These are phyloP conservation scores for Microctenopoma lineatum DNA, from an alignment of 2,797 vertebrate genomes.

Conservation along the genomic window DNA sequence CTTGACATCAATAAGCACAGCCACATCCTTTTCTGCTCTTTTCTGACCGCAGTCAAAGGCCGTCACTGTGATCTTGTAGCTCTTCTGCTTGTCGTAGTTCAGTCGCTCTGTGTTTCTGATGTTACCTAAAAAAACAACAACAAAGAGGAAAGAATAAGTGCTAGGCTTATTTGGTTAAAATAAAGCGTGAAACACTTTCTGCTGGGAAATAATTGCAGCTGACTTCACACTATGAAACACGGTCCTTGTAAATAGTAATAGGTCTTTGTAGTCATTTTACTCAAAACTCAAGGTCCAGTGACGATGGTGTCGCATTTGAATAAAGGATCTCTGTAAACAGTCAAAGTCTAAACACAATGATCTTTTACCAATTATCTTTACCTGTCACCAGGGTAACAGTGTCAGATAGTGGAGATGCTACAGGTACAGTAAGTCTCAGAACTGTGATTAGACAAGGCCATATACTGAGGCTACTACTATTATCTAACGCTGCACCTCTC, in stretches of 20 bases:
- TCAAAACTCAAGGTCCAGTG: constrained; percentile 28
- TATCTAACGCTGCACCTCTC: background rate
- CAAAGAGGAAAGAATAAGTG: constrained; percentile 30
- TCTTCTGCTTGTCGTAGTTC: constrained; percentile 91
- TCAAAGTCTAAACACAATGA: constrained; percentile 27
- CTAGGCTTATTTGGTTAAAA: constrained; percentile 23
- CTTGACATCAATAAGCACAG: constrained; percentile 92
- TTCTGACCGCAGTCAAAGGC: constrained; percentile 98
- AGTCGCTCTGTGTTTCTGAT: constrained; percentile 96
- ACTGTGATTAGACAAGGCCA: background rate
- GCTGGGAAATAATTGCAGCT: constrained; percentile 39
- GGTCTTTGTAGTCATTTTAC: constrained; percentile 28
- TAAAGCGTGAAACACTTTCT: constrained; percentile 27
- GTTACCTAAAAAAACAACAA: constrained; percentile 85
- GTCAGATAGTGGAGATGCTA: constrained; percentile 4
- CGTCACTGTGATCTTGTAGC: constrained; percentile 94
- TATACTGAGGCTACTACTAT: background rate
- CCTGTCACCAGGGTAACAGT: constrained; percentile 32
- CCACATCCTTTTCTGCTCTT: constrained; percentile 88
- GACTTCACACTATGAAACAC: constrained; percentile 30
- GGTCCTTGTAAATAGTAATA: constrained; percentile 11
- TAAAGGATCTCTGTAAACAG: constrained; percentile 42
- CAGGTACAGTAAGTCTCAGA: background rate
- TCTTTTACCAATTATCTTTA: constrained; percentile 30
- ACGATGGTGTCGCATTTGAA: constrained; percentile 42